Percentiles rank a stretch among this genome's conserved stretches.
Conservation (phyloP, 2,888 invertebrate species). For the Pseudococcus viburni region DNA sequence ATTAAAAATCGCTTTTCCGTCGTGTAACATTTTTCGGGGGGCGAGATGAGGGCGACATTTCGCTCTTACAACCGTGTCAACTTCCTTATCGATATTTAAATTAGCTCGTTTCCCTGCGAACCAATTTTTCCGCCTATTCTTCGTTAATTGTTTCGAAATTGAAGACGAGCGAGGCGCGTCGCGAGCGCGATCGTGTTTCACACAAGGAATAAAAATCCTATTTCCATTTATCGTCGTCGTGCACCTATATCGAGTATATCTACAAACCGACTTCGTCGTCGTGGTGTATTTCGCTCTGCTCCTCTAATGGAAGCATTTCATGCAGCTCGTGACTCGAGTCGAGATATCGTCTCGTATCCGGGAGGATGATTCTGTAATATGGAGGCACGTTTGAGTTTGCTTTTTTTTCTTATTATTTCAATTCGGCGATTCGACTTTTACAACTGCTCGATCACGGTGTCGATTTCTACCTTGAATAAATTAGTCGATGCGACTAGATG, state of each 20-base stretch:
- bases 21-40: conserved; percentile 17
- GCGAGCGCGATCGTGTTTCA: conserved; percentile 25
- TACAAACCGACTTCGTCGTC: background rate
- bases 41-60: background rate
- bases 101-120: conserved; percentile 33
- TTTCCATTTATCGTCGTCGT: conserved; percentile 11
- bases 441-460: background rate
- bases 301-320: background rate
- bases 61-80: conserved; percentile 22
- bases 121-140: conserved; percentile 12
- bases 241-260: background rate
- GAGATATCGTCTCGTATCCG: conserved; percentile 25
- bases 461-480: background rate
- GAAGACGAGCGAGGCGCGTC: background rate
- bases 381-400: background rate
- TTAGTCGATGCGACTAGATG: background rate
- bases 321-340: conserved; percentile 10
- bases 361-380: background rate
- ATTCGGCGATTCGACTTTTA: background rate
- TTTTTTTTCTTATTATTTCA: background rate
- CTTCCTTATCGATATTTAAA: conserved; percentile 49
- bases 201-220: background rate
- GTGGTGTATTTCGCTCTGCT: background rate
- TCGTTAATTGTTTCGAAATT: conserved; percentile 46
- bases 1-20: conserved; percentile 33